Conservation (phyloP, 2,113 vertebrate genomes). For the Macquaria australasica region DNA sequence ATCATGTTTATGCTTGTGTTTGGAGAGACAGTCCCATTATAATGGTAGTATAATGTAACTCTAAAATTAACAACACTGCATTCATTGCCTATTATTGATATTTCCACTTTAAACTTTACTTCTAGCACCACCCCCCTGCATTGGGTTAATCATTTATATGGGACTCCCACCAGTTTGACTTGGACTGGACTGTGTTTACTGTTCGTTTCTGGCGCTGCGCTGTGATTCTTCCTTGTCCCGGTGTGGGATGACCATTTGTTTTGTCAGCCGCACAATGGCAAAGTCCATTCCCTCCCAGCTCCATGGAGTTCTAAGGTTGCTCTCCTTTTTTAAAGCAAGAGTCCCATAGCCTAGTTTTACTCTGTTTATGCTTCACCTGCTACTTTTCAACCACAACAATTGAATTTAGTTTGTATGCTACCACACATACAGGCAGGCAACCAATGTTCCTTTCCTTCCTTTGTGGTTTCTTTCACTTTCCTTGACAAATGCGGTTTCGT, state of each 20-base stretch:
- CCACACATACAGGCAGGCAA: conserved; percentile 9
- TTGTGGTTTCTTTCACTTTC: conserved; percentile 50
- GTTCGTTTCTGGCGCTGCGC: conserved; percentile 32
- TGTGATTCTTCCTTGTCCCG: conserved; percentile 54
- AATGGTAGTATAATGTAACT: conserved; percentile 43
- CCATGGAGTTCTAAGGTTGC: not conserved
- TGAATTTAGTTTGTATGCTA: conserved; percentile 32
- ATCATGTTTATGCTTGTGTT: conserved; percentile 59
- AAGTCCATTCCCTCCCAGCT: conserved; percentile 42
- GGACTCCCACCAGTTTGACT: conserved; percentile 33
- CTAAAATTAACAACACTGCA: conserved; percentile 52
- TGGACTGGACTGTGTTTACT: conserved; percentile 46
- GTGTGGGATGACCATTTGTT: conserved; percentile 61
- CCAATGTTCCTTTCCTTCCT: conserved; percentile 35
- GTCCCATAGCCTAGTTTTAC: conserved; percentile 40
- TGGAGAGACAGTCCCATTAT: conserved; percentile 6
- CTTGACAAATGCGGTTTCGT: conserved; percentile 50
- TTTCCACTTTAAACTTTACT: conserved; percentile 16
- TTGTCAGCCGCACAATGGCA: conserved; percentile 65
- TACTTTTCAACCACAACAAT: conserved; percentile 44
- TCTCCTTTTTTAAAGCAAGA: conserved; percentile 39
- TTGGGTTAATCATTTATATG: conserved; percentile 57
- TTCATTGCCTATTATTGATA: conserved; percentile 52
- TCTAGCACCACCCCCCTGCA: not conserved
- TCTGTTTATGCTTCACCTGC: conserved; percentile 34